Conservation (phyloP, 2,888 invertebrate genomes). For the Catocala nupta region DNA sequence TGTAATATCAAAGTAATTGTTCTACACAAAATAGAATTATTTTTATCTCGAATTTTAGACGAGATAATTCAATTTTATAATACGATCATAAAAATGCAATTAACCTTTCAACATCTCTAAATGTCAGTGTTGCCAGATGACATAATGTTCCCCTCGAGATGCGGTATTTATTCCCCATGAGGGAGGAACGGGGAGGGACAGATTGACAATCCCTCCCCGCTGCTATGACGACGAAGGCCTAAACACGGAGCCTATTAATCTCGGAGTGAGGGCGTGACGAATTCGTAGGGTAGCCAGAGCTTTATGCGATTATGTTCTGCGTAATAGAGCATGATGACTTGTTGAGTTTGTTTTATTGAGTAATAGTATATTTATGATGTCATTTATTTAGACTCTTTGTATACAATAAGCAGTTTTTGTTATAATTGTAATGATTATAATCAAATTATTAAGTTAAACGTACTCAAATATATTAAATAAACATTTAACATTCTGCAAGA, state of each 20-base stretch:
- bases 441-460: no score
- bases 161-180: constrained; percentile 77
- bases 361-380: not conserved
- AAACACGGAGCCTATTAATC: constrained; percentile 85
- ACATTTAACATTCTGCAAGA: no score
- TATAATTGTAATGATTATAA: no score
- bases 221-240: constrained; percentile 79
- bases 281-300: constrained; percentile 64
- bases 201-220: constrained; percentile 75
- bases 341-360: constrained; percentile 21
- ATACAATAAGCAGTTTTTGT: no score
- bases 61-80: constrained; percentile 25
- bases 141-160: constrained; percentile 78
- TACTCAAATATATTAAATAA: no score
- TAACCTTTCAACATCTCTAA: constrained; percentile 62
- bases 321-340: constrained; percentile 37
- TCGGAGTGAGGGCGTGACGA: constrained; percentile 79
- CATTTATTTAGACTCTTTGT: no score
- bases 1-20: no score
- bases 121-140: constrained; percentile 73
- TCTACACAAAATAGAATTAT: no score
- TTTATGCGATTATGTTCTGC: constrained; percentile 44
- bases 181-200: constrained; percentile 55
- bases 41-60: constrained; percentile 9
- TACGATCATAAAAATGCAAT: constrained; percentile 48